phyloP scores from a whole-genome alignment of 1,140 invertebrate species.

The Nephotettix cincticeps region DNA sequence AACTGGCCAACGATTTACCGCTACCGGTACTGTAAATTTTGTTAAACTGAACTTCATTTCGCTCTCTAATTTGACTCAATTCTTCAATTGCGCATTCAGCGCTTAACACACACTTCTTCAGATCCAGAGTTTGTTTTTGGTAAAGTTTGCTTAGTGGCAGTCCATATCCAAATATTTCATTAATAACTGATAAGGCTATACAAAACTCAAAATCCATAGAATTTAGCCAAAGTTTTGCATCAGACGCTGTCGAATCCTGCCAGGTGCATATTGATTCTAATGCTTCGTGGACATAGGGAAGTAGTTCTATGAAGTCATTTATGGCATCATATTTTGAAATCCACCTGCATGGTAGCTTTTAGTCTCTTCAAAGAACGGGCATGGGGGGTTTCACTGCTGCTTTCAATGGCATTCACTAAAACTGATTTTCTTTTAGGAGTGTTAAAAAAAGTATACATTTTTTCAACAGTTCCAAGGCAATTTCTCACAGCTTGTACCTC shows the following conservation, averaged over 20 bases:
- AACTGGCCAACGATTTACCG: no score
- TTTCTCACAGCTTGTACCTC: no score
- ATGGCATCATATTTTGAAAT: slow-evolving; percentile 11
- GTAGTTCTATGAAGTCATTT: not conserved
- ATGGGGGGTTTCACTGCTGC: no score
- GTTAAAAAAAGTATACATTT: no score
- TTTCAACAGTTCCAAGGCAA: no score
- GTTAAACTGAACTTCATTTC: not conserved
- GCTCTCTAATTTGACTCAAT: not conserved
- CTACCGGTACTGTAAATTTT: not conserved
- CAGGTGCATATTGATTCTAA: not conserved
- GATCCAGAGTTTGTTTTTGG: not conserved
- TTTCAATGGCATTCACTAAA: no score
- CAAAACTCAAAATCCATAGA: not conserved
- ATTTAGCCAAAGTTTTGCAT: not conserved
- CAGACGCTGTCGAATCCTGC: not conserved
- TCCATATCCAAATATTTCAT: slow-evolving; percentile 12
- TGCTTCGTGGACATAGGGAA: slow-evolving; percentile 2
- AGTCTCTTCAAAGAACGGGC: no score
- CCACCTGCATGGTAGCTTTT: no score
- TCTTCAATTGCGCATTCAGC: slow-evolving; percentile 4
- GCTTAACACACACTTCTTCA: not conserved
- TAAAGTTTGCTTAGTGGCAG: slow-evolving; percentile 6
- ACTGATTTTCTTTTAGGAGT: no score
- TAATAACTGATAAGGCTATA: not conserved